phyloP scores from a whole-genome alignment of 2,888 invertebrate species.

The Tiliacea aurago region DNA sequence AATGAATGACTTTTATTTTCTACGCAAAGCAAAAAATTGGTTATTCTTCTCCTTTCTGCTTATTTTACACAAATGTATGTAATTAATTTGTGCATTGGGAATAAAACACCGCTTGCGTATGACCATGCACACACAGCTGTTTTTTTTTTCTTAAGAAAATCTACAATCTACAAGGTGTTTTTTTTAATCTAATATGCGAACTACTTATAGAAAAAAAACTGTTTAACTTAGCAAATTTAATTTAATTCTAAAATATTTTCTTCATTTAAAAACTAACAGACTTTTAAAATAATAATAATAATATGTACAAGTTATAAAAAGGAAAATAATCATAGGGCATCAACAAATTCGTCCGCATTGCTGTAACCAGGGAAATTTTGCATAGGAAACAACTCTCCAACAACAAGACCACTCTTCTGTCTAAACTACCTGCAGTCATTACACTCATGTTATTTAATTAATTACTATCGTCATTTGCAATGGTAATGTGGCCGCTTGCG shows the following conservation, averaged over 20 bases:
- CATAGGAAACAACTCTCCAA: not conserved
- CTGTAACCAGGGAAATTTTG: no score
- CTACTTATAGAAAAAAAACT: no score
- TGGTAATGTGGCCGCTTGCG: conserved; percentile 29
- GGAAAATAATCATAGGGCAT: no score
- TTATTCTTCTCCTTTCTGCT: not conserved
- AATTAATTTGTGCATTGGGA: not conserved
- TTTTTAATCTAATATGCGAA: no score
- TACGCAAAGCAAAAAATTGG: not conserved
- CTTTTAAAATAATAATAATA: no score
- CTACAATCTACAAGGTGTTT: not conserved
- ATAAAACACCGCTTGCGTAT: not conserved
- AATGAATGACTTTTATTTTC: not conserved
- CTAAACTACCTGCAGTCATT: conserved; percentile 29
- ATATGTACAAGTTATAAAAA: no score
- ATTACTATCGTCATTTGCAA: conserved; percentile 20
- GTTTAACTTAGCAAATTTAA: not conserved
- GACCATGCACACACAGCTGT: not conserved
- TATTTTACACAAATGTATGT: not conserved
- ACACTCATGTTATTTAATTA: conserved; percentile 28
- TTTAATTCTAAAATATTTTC: no score
- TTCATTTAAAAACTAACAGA: no score
- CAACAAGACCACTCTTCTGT: no score
- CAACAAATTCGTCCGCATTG: no score
- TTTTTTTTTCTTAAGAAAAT: not conserved